Conservation (phyloP, 2,113 vertebrate species). For the Sander lucioperca region DNA sequence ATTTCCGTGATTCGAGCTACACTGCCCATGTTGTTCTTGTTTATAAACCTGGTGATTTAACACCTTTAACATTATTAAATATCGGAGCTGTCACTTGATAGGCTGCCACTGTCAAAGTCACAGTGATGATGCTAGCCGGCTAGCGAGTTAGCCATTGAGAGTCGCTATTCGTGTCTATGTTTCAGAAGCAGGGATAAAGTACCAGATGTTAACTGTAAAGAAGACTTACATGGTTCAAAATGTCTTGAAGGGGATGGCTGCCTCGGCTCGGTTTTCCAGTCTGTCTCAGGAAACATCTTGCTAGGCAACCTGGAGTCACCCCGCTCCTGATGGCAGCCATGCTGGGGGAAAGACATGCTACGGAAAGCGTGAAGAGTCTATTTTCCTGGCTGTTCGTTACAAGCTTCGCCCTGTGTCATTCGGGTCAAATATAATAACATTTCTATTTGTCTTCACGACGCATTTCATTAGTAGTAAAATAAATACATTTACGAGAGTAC, state of each 20-base stretch:
- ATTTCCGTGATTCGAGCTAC: neutral
- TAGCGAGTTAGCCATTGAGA: conserved; percentile 11
- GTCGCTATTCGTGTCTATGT: neutral
- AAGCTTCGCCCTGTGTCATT: neutral
- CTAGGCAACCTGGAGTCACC: conserved; percentile 69
- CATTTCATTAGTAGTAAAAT: no score
- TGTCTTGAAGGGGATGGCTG: conserved; percentile 2
- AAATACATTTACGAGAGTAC: no score
- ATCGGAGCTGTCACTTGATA: accelerated
- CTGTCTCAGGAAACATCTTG: conserved; percentile 74
- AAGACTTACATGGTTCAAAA: conserved; percentile 70
- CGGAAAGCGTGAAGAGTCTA: conserved; percentile 60
- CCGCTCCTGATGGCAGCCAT: conserved; percentile 83
- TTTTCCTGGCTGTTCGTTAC: neutral
- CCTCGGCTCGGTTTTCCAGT: conserved; percentile 42
- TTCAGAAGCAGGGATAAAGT: neutral
- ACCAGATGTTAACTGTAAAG: accelerated
- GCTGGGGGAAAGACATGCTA: conserved; percentile 40
- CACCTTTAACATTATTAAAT: neutral
- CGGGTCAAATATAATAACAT: no score
- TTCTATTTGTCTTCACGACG: no score
- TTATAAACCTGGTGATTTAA: neutral
- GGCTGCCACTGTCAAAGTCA: conserved; percentile 74
- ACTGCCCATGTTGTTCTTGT: accelerated
- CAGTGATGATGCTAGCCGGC: conserved; percentile 47